phyloP scores from a whole-genome alignment of 1,140 invertebrate genomes.

The Drosophila rufa region DNA sequence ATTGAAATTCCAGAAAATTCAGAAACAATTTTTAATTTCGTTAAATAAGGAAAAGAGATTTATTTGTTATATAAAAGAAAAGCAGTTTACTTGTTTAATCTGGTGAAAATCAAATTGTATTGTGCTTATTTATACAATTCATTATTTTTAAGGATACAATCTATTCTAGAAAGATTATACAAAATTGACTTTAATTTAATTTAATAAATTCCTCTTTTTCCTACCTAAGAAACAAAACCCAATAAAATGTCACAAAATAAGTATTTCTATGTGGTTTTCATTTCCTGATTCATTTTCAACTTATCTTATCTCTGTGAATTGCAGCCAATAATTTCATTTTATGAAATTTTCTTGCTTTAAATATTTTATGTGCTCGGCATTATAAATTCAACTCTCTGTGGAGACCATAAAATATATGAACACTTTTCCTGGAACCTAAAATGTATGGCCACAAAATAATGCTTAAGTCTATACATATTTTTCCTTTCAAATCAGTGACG shows the following conservation, averaged over 20 bases:
- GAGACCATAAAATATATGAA: background rate
- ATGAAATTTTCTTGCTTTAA: constrained; percentile 6
- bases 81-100: background rate
- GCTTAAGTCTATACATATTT: constrained; percentile 12
- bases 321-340: constrained; percentile 2
- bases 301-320: constrained; percentile 22
- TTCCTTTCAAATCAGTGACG: constrained; percentile 4
- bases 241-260: constrained; percentile 1
- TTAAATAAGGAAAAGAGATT: too few relatives aligned
- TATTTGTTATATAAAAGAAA: too few relatives aligned
- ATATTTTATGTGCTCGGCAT: background rate
- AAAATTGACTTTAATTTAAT: background rate
- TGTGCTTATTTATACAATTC: too few relatives aligned
- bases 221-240: background rate
- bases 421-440: constrained; percentile 11
- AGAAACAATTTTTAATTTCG: too few relatives aligned
- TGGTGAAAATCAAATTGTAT: background rate
- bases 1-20: too few relatives aligned
- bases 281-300: constrained; percentile 13
- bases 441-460: background rate
- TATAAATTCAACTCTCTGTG: background rate
- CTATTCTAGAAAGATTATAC: too few relatives aligned
- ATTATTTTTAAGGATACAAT: background rate
- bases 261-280: background rate
- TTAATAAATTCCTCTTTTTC: background rate